Base-by-base conservation (phyloP, 2,797 vertebrate genomes). In the Gallinago nigripennis region DNA sequence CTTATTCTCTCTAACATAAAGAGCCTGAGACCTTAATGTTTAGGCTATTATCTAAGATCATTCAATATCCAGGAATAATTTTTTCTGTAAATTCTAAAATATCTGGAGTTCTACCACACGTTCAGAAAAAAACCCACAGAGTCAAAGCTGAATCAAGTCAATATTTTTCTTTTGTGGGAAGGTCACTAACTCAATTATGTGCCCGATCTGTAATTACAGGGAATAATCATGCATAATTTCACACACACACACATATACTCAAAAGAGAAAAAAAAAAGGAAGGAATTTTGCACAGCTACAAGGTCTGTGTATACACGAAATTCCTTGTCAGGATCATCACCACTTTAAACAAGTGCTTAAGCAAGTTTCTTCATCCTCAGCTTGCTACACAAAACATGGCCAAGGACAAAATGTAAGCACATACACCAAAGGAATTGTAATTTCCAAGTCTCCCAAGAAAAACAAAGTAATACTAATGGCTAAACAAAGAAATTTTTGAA, bases 301-400 rank as follows among this genome's bases (percentile, higher is more conserved):
- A 86, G 54, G 25, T 56, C 35, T 92, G 16, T 45, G 35, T 45
- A 43, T 4, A 24, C 3, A 7, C 8, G 7, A 15, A 79, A 88
- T 58, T 78, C 65, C 37, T 68, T 37, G 13, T 54, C 28, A 65
- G 81, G 50, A 82, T 28, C 54, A 77, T 13, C 73, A 39, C 5
- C 7, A 4, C 70, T 82, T 37, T 68, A 33, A 76, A 51, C 12
- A 76, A 46, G 16, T 5, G 28, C 19, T 16, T 24, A 13, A 48
- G 24, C 46, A 48, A 23, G 46, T 25, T 72, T 82, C 31, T 60
- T 53, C 61, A 68, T 54, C 48, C 61, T 86, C 35, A 58, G 41
- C 45, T 31, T 46, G 30, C 69, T 37, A 43, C 3, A 1, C 23
- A 30, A 41, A 71, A 23, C 11, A 41, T 0, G 2, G 19, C 3